Evolutionary conservation across 2,797 vertebrate genomes (phyloP).

Genomic region (Pelochelys cantorii): DNA sequence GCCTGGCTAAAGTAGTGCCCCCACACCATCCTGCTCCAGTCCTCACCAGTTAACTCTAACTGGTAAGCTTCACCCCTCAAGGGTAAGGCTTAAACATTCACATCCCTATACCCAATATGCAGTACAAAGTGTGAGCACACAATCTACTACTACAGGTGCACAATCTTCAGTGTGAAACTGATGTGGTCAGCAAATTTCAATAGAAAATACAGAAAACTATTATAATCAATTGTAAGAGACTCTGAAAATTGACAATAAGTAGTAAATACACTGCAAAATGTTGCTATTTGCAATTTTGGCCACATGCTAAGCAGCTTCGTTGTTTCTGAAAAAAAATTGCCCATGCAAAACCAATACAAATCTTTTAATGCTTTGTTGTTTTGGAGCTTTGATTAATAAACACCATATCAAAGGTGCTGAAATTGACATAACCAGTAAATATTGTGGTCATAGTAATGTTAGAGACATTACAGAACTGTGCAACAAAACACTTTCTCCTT

Average conservation of each 20-base stretch:
- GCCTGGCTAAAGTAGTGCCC: no score
- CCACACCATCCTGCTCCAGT: no score
- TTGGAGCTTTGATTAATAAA: not conserved
- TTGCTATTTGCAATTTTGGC: not conserved
- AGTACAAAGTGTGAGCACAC: not conserved
- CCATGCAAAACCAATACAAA: not conserved
- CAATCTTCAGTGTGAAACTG: not conserved
- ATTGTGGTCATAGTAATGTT: not conserved
- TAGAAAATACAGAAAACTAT: not conserved
- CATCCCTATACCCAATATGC: not conserved
- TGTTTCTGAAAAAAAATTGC: not conserved
- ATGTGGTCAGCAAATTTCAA: not conserved
- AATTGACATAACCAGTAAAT: not conserved
- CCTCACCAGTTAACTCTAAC: no score
- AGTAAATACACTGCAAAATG: not conserved
- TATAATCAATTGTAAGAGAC: not conserved
- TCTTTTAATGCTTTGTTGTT: not conserved
- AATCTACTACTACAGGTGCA: not conserved
- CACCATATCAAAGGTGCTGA: not conserved
- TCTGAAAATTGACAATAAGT: not conserved
- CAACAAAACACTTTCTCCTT: not conserved
- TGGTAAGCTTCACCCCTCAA: no score
- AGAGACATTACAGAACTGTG: not conserved
- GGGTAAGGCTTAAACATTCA: no score
- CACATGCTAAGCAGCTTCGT: not conserved